Conservation (phyloP, 2,113 vertebrate species). For the Halcyon malimbica region DNA sequence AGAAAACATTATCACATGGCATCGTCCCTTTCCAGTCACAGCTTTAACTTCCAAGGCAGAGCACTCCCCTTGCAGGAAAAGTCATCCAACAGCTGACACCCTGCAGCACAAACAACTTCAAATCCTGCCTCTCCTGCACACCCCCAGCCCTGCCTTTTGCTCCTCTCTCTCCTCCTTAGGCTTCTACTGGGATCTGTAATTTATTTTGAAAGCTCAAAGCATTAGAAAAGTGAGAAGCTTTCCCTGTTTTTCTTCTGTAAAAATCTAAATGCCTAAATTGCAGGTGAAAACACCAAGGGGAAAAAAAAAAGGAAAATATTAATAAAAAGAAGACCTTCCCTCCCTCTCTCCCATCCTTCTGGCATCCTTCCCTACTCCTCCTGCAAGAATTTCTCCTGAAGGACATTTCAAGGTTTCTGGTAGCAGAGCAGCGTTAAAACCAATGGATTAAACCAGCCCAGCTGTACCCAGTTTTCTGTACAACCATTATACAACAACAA, state of each 20-base stretch:
- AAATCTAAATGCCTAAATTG: background rate
- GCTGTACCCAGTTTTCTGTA: background rate
- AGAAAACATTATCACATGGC: background rate
- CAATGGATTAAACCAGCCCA: background rate
- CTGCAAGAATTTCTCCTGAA: slow-evolving; percentile 13
- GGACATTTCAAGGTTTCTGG: slow-evolving; percentile 44
- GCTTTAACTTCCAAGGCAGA: background rate
- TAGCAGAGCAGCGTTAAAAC: background rate
- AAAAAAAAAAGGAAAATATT: background rate
- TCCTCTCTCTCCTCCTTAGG: background rate
- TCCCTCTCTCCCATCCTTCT: background rate
- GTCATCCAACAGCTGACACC: background rate
- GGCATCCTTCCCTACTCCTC: background rate
- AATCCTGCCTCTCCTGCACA: background rate
- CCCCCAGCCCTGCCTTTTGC: background rate
- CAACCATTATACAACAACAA: background rate
- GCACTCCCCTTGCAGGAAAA: background rate
- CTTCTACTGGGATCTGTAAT: accelerated
- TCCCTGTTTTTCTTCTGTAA: background rate
- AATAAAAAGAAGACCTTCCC: background rate
- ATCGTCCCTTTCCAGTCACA: background rate
- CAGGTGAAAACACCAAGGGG: background rate
- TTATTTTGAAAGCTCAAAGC: background rate
- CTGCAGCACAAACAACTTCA: background rate
- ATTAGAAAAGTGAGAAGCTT: background rate